Evolutionary conservation across 2,113 vertebrate genomes (phyloP).

Genomic region (Phaethon lepturus): DNA sequence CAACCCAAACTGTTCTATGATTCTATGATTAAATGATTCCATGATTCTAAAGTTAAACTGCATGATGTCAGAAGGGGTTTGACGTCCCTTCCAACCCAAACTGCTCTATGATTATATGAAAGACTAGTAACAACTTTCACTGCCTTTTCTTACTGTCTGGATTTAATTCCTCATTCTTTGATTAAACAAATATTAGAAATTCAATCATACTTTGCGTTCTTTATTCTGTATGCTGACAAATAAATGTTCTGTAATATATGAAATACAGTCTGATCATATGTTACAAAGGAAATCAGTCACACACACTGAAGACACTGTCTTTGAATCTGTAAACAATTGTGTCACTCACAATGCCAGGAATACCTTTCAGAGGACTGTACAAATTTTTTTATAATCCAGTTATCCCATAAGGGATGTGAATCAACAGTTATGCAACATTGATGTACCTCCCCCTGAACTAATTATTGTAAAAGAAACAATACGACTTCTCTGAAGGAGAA

Average conservation of each 20-base stretch:
- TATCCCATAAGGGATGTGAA: neutral
- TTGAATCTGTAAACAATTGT: neutral
- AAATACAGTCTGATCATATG: neutral
- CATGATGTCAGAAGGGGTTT: too few relatives aligned
- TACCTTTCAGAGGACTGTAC: neutral
- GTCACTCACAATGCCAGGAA: neutral
- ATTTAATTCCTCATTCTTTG: neutral
- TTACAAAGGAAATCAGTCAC: neutral
- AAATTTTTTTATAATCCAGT: neutral
- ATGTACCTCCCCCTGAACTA: neutral
- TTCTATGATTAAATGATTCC: too few relatives aligned
- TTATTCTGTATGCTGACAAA: neutral
- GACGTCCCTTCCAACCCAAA: too few relatives aligned
- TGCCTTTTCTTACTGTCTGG: neutral
- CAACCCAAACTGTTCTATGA: too few relatives aligned
- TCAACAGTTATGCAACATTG: neutral
- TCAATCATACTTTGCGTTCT: neutral
- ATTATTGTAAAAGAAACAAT: neutral
- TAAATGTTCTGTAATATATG: neutral
- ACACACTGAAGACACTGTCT: neutral
- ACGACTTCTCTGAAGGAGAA: neutral
- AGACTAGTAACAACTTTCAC: neutral
- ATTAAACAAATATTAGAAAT: neutral
- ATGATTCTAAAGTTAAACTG: too few relatives aligned
- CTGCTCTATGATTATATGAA: neutral